Percentiles rank a stretch among this genome's conserved stretches.
These are phyloP conservation scores for Chrysolophus pictus DNA, from an alignment of 2,797 vertebrate genomes.

Conservation along the genomic window DNA sequence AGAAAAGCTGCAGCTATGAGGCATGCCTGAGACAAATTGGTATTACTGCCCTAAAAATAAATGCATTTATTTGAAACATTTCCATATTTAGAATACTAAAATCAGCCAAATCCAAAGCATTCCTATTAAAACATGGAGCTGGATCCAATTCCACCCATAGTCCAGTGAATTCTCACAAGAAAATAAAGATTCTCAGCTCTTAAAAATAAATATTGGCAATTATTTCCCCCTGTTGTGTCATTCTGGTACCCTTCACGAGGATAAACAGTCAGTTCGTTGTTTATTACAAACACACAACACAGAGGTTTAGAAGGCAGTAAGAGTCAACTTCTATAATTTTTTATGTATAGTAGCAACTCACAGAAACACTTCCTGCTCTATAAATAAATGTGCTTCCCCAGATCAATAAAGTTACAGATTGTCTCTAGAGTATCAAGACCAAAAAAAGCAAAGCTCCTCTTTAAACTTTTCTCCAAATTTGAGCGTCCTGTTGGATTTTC, in stretches of 20 bases:
- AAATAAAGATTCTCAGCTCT: background rate
- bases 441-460: background rate
- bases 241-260: background rate
- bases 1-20: background rate
- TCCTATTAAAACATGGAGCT: background rate
- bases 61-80: background rate
- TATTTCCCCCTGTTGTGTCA: background rate
- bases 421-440: background rate
- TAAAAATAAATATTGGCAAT: background rate
- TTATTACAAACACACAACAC: background rate
- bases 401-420: background rate
- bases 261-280: background rate
- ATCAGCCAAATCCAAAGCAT: background rate
- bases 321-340: background rate
- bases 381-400: background rate
- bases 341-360: background rate
- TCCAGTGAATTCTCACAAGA: background rate
- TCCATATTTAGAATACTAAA: background rate
- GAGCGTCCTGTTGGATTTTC: background rate
- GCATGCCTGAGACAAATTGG: background rate
- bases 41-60: background rate
- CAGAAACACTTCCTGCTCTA: background rate
- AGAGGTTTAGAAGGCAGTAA: background rate
- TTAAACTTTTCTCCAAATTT: background rate
- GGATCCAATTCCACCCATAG: background rate